phyloP scores from a whole-genome alignment of 2,888 invertebrate genomes.

The Pristionchus entomophagus region DNA sequence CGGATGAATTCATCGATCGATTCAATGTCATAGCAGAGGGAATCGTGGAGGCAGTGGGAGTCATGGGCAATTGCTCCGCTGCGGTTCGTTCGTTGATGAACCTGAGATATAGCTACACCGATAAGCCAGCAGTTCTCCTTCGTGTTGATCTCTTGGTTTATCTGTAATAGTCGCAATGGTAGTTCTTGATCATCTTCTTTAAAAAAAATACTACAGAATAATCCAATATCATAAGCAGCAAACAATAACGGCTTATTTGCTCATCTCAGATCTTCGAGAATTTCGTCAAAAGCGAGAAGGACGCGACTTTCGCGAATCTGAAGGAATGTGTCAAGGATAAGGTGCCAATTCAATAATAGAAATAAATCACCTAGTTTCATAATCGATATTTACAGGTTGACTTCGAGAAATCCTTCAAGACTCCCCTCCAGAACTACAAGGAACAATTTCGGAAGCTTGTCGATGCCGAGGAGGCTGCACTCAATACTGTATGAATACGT shows the following conservation, averaged over 20 bases:
- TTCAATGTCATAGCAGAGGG: conserved; percentile 16
- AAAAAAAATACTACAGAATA: no score
- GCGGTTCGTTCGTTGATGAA: no score
- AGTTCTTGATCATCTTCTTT: no score
- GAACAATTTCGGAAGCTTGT: not conserved
- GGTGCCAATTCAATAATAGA: not conserved
- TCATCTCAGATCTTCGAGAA: conserved; percentile 39
- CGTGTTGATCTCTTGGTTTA: no score
- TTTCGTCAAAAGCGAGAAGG: conserved; percentile 37
- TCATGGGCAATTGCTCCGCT: not conserved
- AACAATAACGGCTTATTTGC: no score
- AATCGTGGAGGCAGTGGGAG: conserved; percentile 12
- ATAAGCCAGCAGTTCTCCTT: no score
- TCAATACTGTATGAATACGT: not conserved
- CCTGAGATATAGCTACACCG: no score
- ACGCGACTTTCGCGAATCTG: conserved; percentile 25
- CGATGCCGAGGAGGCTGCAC: not conserved
- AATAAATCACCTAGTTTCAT: not conserved
- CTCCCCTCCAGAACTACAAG: not conserved
- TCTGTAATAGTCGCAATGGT: no score
- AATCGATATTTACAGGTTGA: not conserved
- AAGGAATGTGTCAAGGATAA: conserved; percentile 12
- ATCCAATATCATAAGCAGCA: no score
- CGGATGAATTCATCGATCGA: not conserved
- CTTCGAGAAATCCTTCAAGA: conserved; percentile 36